phyloP scores from a whole-genome alignment of 2,113 vertebrate genomes.

The Heterochromis multidens region DNA sequence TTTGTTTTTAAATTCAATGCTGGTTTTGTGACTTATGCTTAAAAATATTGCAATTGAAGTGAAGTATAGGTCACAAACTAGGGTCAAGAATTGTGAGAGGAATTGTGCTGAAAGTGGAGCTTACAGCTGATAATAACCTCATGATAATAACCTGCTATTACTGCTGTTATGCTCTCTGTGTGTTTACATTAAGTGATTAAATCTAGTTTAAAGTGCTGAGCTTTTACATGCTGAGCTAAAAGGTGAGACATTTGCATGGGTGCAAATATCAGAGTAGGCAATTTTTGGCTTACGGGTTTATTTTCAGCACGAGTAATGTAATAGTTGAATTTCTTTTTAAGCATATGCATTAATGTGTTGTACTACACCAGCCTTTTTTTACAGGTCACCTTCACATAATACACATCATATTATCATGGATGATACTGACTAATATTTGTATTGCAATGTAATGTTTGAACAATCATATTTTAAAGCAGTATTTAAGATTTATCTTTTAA shows the following conservation, averaged over 20 bases:
- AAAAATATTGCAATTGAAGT: neutral
- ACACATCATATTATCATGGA: neutral
- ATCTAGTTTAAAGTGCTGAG: slow-evolving; percentile 3
- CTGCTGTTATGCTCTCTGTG: neutral
- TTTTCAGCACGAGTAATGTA: neutral
- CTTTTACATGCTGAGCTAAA: neutral
- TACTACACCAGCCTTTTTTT: neutral
- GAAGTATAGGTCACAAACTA: neutral
- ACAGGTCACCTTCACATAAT: no score
- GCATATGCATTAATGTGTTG: neutral
- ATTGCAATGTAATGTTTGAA: neutral
- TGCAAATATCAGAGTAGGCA: neutral
- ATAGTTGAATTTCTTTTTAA: neutral
- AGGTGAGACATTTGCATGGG: neutral
- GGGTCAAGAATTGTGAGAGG: neutral
- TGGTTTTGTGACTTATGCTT: neutral
- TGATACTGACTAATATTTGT: neutral
- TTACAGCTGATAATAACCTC: neutral
- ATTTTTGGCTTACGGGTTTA: neutral
- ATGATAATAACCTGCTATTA: neutral
- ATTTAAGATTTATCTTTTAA: neutral
- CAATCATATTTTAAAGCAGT: neutral
- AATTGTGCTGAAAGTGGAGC: neutral
- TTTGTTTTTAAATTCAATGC: no score
- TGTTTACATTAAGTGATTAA: slow-evolving; percentile 1